A percentile compares a stretch with the other conserved stretches of the same genome.
phyloP scores from a whole-genome alignment of 2,888 invertebrate species.

The Eulithis prunata region DNA sequence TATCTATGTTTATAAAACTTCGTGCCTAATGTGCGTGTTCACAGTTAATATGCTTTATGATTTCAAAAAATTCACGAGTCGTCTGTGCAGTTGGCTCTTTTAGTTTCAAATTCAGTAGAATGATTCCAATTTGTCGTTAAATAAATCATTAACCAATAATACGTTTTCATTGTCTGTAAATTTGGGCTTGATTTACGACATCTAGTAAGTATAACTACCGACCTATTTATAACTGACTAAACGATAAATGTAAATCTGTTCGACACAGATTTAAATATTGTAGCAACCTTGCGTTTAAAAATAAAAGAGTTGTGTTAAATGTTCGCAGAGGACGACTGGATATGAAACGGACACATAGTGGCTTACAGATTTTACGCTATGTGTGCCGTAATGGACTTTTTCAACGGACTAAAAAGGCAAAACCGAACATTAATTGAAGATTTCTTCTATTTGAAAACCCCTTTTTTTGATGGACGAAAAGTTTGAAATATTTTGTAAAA shows the following conservation, averaged over 20 bases:
- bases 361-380: slow-evolving; percentile 35
- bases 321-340: slow-evolving; percentile 50
- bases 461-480: too few species aligned
- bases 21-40: slow-evolving; percentile 3
- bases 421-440: too few species aligned
- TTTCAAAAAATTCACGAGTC: neutral
- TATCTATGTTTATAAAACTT: slow-evolving; percentile 10
- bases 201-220: slow-evolving; percentile 1
- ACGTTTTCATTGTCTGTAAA: slow-evolving; percentile 23
- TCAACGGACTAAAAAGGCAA: too few species aligned
- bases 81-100: neutral
- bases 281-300: slow-evolving; percentile 59
- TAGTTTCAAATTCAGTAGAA: neutral
- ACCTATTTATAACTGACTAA: slow-evolving; percentile 38
- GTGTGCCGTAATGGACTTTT: slow-evolving; percentile 37
- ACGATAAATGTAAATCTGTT: slow-evolving; percentile 39
- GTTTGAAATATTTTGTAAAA: too few species aligned
- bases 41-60: slow-evolving; percentile 2
- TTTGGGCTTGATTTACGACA: slow-evolving; percentile 36
- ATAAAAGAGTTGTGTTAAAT: slow-evolving; percentile 51
- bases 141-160: slow-evolving; percentile 1
- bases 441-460: too few species aligned
- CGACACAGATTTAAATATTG: slow-evolving; percentile 45
- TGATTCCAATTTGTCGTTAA: slow-evolving; percentile 4
- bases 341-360: slow-evolving; percentile 49